Evolutionary conservation across 2,888 invertebrate genomes (phyloP).

Genomic region (Epicampocera succincta): DNA sequence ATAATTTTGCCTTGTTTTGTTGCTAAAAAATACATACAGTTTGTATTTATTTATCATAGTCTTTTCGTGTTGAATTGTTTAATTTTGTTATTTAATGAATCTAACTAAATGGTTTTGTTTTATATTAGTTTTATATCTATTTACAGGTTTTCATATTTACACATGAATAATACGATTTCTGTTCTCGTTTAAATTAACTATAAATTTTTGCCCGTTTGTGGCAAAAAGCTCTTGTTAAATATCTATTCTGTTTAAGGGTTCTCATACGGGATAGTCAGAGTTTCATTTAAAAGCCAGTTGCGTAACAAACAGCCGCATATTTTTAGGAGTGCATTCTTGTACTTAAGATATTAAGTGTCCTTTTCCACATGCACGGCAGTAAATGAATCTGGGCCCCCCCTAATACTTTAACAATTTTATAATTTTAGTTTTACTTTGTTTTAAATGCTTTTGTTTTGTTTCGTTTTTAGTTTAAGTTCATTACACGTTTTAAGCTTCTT

Average conservation of each 20-base stretch:
- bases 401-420: background rate
- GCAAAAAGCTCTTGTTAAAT: slow-evolving; percentile 51
- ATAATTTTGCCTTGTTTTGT: slow-evolving; percentile 12
- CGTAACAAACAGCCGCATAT: slow-evolving; percentile 12
- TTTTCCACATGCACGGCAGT: background rate
- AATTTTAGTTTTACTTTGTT: background rate
- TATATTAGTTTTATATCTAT: slow-evolving; percentile 28
- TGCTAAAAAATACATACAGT: background rate
- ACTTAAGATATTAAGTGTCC: slow-evolving; percentile 1
- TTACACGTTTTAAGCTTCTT: slow-evolving; percentile 11
- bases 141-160: slow-evolving; percentile 36
- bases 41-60: slow-evolving; percentile 56
- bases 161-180: background rate
- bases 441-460: slow-evolving; percentile 53
- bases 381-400: slow-evolving; percentile 16
- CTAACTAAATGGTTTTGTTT: slow-evolving; percentile 56
- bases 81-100: slow-evolving; percentile 48
- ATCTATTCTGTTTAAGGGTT: slow-evolving; percentile 1
- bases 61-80: slow-evolving; percentile 52
- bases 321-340: slow-evolving; percentile 17
- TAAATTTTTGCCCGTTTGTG: slow-evolving; percentile 15
- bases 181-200: background rate
- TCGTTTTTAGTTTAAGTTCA: slow-evolving; percentile 1
- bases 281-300: slow-evolving; percentile 25
- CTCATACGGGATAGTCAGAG: slow-evolving; percentile 16